Evolutionary conservation across 2,113 vertebrate genomes (phyloP).

Genomic region (Andinoacara biseriatus): DNA sequence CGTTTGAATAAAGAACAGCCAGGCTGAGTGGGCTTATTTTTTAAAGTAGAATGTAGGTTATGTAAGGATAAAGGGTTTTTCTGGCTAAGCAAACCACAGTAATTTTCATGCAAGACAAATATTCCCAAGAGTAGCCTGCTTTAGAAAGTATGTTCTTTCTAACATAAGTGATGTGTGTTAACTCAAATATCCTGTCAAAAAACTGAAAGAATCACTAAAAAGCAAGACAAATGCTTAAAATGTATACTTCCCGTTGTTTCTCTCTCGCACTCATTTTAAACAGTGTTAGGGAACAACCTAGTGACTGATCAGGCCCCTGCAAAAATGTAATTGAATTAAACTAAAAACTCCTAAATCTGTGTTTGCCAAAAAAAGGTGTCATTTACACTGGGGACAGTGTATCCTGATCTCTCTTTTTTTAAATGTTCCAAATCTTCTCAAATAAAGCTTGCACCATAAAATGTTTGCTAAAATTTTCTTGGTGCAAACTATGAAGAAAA

Average conservation of each 20-base stretch:
- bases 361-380: neutral
- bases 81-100: neutral
- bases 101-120: neutral
- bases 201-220: neutral
- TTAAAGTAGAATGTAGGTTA: neutral
- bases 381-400: neutral
- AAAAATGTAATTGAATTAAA: no score
- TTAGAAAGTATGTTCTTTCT: neutral
- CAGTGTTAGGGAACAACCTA: no score
- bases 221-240: neutral
- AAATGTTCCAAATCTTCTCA: neutral
- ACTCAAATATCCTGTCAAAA: neutral
- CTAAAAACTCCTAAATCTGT: neutral
- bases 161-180: neutral
- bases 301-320: no score
- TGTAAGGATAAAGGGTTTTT: conserved; percentile 2
- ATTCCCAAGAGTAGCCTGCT: neutral
- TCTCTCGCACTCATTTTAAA: no score
- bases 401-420: neutral
- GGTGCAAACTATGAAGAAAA: neutral
- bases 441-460: neutral
- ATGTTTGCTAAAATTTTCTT: neutral
- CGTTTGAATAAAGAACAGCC: conserved; percentile 21
- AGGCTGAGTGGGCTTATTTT: neutral
- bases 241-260: no score